Percentiles rank a stretch among this genome's conserved stretches.
Evolutionary conservation across 35 echinoderm and acorn worm species (phyloP).

Genomic region (Heliocidaris tuberculata): DNA sequence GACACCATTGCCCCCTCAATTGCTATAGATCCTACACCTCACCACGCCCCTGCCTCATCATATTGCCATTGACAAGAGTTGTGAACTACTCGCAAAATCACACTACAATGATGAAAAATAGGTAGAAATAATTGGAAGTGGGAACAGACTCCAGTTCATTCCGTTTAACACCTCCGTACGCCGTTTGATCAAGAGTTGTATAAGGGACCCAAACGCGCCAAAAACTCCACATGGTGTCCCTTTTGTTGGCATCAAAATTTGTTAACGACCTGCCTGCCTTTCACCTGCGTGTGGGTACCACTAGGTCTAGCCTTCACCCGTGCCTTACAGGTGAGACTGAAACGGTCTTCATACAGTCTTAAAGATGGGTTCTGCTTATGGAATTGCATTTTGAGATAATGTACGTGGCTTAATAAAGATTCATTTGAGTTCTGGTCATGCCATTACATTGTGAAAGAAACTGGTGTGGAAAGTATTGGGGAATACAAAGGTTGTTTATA

Average conservation of each 20-base stretch:
- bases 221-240: background rate
- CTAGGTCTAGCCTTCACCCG: background rate
- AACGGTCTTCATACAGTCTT: background rate
- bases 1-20: too few species aligned
- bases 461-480: too few species aligned
- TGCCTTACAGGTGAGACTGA: background rate
- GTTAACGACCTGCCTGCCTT: background rate
- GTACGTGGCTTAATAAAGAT: too few species aligned
- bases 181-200: background rate
- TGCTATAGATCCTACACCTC: too few species aligned
- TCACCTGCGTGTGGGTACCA: background rate
- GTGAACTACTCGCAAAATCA: background rate
- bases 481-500: too few species aligned
- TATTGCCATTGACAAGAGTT: background rate
- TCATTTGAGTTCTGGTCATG: too few species aligned
- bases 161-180: background rate
- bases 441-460: too few species aligned
- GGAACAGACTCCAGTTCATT: background rate
- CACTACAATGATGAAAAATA: too few species aligned
- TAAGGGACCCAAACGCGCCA: background rate
- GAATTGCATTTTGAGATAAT: too few species aligned
- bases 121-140: background rate
- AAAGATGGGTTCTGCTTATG: too few species aligned
- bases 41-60: too few species aligned
- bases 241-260: background rate